phyloP scores from a whole-genome alignment of 2,113 vertebrate species.

The Etia nguti region DNA sequence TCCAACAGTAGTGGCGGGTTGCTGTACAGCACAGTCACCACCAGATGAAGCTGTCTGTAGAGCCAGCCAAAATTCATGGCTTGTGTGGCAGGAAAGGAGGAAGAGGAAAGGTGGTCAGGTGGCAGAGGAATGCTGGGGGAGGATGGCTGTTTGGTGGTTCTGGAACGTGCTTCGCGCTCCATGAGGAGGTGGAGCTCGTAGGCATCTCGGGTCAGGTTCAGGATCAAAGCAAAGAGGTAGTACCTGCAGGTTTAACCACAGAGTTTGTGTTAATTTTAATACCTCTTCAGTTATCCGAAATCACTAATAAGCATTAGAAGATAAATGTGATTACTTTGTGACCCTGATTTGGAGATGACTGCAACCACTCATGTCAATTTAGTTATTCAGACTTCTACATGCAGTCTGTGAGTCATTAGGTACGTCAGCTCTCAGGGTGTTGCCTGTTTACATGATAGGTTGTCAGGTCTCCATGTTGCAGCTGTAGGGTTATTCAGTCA shows the following conservation, averaged over 20 bases:
- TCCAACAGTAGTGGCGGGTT: constrained; percentile 89
- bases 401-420: too few species aligned
- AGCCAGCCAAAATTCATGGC: constrained; percentile 26
- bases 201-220: constrained; percentile 85
- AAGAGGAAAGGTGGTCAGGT: constrained; percentile 14
- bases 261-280: too few species aligned
- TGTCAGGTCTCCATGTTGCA: accelerated
- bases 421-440: too few species aligned
- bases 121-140: not conserved
- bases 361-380: not conserved
- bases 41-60: constrained; percentile 66
- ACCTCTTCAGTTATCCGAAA: not conserved
- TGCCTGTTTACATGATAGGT: not conserved
- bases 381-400: not conserved
- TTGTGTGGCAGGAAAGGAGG: not conserved
- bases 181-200: constrained; percentile 83
- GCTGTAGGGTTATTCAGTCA: not conserved
- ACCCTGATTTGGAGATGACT: not conserved
- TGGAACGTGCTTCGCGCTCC: constrained; percentile 68
- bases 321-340: not conserved
- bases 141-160: not conserved
- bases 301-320: not conserved
- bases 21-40: constrained; percentile 69
- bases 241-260: constrained; percentile 68
- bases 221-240: constrained; percentile 87